Conservation (phyloP, 2,113 vertebrate genomes). For the Strix aluco region DNA sequence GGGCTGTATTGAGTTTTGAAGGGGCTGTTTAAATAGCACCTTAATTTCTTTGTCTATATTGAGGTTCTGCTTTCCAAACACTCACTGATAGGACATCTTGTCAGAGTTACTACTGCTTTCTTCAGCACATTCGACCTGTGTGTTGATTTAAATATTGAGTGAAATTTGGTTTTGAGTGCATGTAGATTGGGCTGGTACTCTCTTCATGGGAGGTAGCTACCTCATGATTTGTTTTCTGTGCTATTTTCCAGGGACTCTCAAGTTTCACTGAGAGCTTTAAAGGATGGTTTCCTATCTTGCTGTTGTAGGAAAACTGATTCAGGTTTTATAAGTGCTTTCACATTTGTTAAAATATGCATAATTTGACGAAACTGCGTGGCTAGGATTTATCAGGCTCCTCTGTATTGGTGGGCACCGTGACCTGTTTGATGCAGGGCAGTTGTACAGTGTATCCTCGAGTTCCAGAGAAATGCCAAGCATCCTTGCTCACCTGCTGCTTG, state of each 20-base stretch:
- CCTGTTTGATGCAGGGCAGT: neutral
- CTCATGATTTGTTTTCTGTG: accelerated
- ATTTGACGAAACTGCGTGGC: neutral
- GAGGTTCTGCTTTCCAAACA: neutral
- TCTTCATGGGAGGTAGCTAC: neutral
- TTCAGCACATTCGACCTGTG: neutral
- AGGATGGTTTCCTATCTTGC: neutral
- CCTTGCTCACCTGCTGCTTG: neutral
- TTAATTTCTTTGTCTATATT: neutral
- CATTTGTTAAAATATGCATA: neutral
- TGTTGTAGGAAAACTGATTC: neutral
- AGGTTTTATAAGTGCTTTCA: neutral
- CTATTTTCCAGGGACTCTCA: neutral
- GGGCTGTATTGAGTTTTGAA: neutral
- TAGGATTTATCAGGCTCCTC: neutral
- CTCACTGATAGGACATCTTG: neutral
- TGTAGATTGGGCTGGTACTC: neutral
- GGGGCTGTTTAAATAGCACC: neutral
- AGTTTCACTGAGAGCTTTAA: neutral
- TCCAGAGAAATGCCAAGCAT: neutral
- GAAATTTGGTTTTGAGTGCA: neutral
- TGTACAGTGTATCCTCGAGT: accelerated
- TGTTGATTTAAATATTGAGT: neutral
- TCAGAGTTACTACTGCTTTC: neutral
- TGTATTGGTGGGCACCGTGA: neutral